A percentile compares a stretch with the other conserved stretches of the same genome.
phyloP scores from a whole-genome alignment of 1,140 invertebrate species.

The Drosophila dunni region DNA sequence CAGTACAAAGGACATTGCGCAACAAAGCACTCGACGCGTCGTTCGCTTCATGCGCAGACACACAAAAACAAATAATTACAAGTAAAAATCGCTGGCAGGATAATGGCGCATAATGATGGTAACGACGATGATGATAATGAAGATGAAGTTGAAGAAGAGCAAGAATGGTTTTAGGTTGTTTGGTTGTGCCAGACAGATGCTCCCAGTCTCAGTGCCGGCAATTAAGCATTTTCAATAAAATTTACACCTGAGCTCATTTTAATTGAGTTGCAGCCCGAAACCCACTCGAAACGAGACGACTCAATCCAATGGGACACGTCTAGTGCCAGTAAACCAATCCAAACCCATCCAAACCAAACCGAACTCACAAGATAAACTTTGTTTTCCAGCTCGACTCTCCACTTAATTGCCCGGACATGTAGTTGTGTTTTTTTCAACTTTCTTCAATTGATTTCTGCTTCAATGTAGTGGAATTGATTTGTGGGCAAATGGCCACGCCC shows the following conservation, averaged over 20 bases:
- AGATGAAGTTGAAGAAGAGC: constrained; percentile 53
- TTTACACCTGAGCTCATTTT: constrained; percentile 83
- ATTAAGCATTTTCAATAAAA: constrained; percentile 83
- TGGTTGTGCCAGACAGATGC: constrained; percentile 43
- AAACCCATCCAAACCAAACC: neutral
- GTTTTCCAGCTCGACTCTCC: constrained; percentile 65
- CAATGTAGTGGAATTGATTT: constrained; percentile 82
- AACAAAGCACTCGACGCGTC: constrained; percentile 51
- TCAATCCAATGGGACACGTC: constrained; percentile 32
- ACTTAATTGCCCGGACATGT: constrained; percentile 71
- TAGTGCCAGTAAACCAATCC: constrained; percentile 27
- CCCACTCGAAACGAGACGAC: constrained; percentile 66
- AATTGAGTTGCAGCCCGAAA: constrained; percentile 77
- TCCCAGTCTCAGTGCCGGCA: constrained; percentile 58
- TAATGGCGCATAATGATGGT: constrained; percentile 67
- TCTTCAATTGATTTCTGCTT: constrained; percentile 75
- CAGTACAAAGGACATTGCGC: constrained; percentile 69
- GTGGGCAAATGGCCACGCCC: constrained; percentile 71
- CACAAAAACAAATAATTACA: constrained; percentile 81
- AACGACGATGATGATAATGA: neutral
- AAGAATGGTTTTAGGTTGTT: neutral
- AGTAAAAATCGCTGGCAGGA: constrained; percentile 76
- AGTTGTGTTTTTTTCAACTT: constrained; percentile 34
- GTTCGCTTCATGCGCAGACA: constrained; percentile 60
- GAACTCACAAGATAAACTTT: constrained; percentile 66